Base-by-base conservation (phyloP, 2,113 vertebrate genomes). In the Geococcyx californianus region DNA sequence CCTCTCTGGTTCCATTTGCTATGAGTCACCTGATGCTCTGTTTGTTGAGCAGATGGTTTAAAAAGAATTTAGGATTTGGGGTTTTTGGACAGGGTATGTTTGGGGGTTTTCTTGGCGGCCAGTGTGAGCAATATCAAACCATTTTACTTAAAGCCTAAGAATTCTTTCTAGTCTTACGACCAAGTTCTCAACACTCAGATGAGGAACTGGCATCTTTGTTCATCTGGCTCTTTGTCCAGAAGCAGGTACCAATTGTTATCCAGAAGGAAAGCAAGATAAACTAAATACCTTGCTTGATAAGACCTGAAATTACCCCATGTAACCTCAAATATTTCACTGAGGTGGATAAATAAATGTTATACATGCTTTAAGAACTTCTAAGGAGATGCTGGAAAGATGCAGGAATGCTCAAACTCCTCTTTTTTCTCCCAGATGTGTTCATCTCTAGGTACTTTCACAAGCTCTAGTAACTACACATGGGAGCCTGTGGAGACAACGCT, bases 1-100 rank as follows among this genome's bases (percentile, higher is more conserved):
- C 64, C 29, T 74, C 36, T 77, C 82, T 88, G 29, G 45, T 88
- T 95, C 72, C 74, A 56, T 93, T 90, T 95, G 93, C 52, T 77
- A 1, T 77, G 59, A 72, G 79, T 90, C 54, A 74, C 52, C 83
- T 88, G 67, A 51, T 83, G 63, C 28, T 93, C 56, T 70, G 13
- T 85, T 90, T 90, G 38, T 90, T 80, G 40, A 88, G 13, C 67
- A 93, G 79, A 70, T 42, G 28, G 34, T 80, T 96, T 85, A 21
- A 55, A 87, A 87, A 70, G 44, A 94, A 79, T 75, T 31, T 38
- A 67, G 68, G 20, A 26, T 67, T 92, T 91, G 42, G 33, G 31
- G 3, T 3, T 78, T 93, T 93, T 78, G 38, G 29, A 64, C 44
- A 29, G 8, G 10, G 2, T 25, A 44, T 49, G 7, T 45, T 44